Conservation (phyloP, 2,113 vertebrate species). For the Erythrocebus patas region DNA sequence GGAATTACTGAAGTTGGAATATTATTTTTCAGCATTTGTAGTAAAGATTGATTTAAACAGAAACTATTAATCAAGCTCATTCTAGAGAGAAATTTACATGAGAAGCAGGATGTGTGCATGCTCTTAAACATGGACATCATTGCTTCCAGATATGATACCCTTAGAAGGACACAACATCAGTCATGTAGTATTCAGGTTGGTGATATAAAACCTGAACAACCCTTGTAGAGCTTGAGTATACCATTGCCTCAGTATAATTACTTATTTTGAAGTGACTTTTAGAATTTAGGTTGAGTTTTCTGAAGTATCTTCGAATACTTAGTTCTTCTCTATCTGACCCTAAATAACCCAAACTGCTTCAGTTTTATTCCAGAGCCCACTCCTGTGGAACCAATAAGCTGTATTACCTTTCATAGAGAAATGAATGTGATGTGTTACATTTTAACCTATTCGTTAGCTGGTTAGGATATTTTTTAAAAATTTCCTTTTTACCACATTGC, state of each 20-base stretch:
- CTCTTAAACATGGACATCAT: not conserved
- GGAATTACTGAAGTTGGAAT: not conserved
- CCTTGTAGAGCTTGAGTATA: not conserved
- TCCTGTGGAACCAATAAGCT: not conserved
- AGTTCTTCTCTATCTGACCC: not conserved
- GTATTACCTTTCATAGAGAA: not conserved
- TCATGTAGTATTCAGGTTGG: not conserved
- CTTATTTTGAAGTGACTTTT: not conserved
- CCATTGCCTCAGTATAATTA: not conserved
- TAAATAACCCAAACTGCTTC: not conserved
- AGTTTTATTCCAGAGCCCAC: not conserved
- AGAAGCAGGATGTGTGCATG: not conserved
- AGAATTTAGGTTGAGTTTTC: not conserved
- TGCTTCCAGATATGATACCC: not conserved
- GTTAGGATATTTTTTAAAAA: not conserved
- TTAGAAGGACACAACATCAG: not conserved
- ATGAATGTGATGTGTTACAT: not conserved
- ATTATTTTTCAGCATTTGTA: not conserved
- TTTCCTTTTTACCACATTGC: not conserved
- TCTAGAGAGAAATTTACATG: not conserved
- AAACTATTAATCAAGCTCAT: not conserved
- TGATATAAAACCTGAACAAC: not conserved
- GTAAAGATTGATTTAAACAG: not conserved
- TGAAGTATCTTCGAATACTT: not conserved
- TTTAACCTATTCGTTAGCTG: no score